Evolutionary conservation across 2,113 vertebrate species (phyloP).

Genomic region (Perognathus longimembris): DNA sequence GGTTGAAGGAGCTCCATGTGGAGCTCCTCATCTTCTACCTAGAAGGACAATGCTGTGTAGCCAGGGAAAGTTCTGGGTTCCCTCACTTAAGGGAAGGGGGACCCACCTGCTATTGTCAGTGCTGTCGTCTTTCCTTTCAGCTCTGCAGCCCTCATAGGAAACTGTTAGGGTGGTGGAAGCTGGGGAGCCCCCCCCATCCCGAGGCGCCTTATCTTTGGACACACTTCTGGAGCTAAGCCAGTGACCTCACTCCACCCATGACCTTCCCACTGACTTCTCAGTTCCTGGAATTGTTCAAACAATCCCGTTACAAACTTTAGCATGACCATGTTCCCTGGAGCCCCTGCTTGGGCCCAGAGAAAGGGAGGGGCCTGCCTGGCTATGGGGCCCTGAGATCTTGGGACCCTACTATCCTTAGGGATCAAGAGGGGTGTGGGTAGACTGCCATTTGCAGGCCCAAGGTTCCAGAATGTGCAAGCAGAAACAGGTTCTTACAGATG

Average conservation of each 20-base stretch:
- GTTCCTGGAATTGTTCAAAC: slow-evolving; percentile 76
- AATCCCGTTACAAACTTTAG: slow-evolving; percentile 35
- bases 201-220: neutral
- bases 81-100: neutral
- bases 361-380: neutral
- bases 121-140: neutral
- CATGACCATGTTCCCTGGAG: neutral
- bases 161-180: neutral
- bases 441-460: neutral
- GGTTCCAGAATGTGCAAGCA: neutral
- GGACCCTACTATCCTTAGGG: fast-evolving
- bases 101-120: neutral
- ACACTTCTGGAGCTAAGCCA: slow-evolving; percentile 56
- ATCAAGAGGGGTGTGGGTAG: too few species aligned
- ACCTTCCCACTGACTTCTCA: slow-evolving; percentile 43
- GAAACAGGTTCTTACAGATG: neutral
- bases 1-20: neutral
- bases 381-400: neutral
- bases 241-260: slow-evolving; percentile 29
- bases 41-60: neutral
- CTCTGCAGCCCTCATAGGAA: neutral
- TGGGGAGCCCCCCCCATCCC: neutral
- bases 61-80: neutral
- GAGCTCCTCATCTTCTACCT: neutral
- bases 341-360: neutral